Conservation (phyloP, 2,888 invertebrate genomes). For the Muscina levida region DNA sequence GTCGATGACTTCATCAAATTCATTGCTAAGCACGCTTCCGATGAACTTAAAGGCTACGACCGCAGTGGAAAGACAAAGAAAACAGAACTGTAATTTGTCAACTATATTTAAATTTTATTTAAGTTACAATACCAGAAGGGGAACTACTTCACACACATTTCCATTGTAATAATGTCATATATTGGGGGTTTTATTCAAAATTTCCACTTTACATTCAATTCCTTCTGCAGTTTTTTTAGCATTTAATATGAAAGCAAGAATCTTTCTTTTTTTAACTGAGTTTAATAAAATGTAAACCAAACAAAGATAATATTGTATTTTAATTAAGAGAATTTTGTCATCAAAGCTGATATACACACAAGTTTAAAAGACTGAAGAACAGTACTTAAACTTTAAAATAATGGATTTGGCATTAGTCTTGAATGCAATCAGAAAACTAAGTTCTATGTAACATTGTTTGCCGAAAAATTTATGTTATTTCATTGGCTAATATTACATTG, state of each 20-base stretch:
- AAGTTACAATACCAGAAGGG: constrained; percentile 43
- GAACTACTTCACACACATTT: constrained; percentile 60
- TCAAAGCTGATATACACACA: too few relatives aligned
- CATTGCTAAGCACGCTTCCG: constrained; percentile 93
- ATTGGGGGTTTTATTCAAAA: constrained; percentile 29
- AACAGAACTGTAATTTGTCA: constrained; percentile 75
- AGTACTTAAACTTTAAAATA: too few relatives aligned
- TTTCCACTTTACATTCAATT: constrained; percentile 43
- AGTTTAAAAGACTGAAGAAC: too few relatives aligned
- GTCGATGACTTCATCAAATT: constrained; percentile 96
- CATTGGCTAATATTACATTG: too few relatives aligned
- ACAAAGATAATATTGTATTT: too few relatives aligned
- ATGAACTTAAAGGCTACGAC: constrained; percentile 92
- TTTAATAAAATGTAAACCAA: constrained; percentile 35
- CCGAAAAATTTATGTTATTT: too few relatives aligned
- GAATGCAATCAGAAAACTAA: too few relatives aligned
- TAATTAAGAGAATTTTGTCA: too few relatives aligned
- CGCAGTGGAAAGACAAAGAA: constrained; percentile 87
- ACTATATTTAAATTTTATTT: constrained; percentile 33
- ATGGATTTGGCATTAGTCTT: too few relatives aligned
- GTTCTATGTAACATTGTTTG: too few relatives aligned
- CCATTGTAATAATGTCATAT: constrained; percentile 45
- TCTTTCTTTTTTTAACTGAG: constrained; percentile 51
- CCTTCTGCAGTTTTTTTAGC: constrained; percentile 47
- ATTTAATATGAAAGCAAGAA: constrained; percentile 51